Evolutionary conservation across 1,140 invertebrate species (phyloP).

Genomic region (Procambarus virginalis): DNA sequence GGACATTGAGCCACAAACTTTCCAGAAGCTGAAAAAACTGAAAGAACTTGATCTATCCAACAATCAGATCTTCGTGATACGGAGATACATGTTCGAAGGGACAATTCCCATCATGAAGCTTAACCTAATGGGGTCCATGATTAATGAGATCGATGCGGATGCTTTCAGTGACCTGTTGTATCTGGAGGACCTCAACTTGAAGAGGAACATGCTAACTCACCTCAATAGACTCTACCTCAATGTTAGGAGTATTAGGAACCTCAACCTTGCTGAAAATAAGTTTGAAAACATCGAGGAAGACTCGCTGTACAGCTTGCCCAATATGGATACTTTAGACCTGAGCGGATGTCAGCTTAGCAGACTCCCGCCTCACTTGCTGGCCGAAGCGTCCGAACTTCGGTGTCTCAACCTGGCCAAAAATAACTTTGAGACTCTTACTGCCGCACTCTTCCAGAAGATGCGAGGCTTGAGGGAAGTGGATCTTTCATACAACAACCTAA

Average conservation of each 20-base stretch:
- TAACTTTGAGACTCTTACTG: slow-evolving; percentile 80
- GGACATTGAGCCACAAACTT: slow-evolving; percentile 76
- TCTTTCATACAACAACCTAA: slow-evolving; percentile 72
- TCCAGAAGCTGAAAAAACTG: slow-evolving; percentile 71
- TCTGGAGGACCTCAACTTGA: slow-evolving; percentile 82
- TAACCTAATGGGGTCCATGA: slow-evolving; percentile 79
- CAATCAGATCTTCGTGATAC: slow-evolving; percentile 75
- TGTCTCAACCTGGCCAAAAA: slow-evolving; percentile 72
- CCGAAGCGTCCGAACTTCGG: slow-evolving; percentile 67
- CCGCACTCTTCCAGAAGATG: slow-evolving; percentile 78
- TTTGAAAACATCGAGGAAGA: slow-evolving; percentile 78
- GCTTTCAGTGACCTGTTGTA: slow-evolving; percentile 81
- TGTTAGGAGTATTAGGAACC: slow-evolving; percentile 73
- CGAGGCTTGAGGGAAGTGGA: slow-evolving; percentile 72
- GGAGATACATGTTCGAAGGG: slow-evolving; percentile 78
- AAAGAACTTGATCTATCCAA: slow-evolving; percentile 80
- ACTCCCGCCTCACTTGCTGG: slow-evolving; percentile 66
- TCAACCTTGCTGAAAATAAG: slow-evolving; percentile 85
- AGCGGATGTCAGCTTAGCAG: slow-evolving; percentile 66
- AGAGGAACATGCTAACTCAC: slow-evolving; percentile 82
- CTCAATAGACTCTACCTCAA: slow-evolving; percentile 84
- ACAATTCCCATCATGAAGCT: slow-evolving; percentile 78
- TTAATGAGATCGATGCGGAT: slow-evolving; percentile 79
- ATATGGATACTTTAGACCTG: slow-evolving; percentile 81
- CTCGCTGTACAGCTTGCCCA: slow-evolving; percentile 83